Base-by-base conservation (phyloP, 2,113 vertebrate genomes). In the Probosciger aterrimus region DNA sequence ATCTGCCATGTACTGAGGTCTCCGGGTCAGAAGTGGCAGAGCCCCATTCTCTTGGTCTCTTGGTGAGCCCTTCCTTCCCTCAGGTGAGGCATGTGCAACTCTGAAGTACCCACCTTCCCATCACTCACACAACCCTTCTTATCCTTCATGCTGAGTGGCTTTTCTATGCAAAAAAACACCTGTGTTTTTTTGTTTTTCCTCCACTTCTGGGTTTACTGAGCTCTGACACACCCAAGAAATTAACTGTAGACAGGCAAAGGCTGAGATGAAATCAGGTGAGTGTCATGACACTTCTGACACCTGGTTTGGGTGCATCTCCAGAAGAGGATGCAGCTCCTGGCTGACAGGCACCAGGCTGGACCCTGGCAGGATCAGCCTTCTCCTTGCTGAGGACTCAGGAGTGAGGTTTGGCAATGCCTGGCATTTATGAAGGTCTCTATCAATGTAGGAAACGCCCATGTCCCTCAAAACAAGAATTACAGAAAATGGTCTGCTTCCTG, bases 31-130 rank as follows among this genome's bases (percentile, higher is more conserved):
- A 62, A 83, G 7, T 20, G 35, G 7, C 13, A 76, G 27, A 75
- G 5, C 8, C 13, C 13, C 6, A 28, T 2, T 11, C 15, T 35
- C 4, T 16, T 1, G 0, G 3, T 41, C 12, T 41, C 39, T 41
- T 41, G 55, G 19, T 8, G 4, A 83, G 7, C 3, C 19, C 11
- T 89, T 75, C 13, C 20, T 39, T 83, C 43, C 25, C 7, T 22
- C 44, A 44, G 5, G 7, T 39, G 43, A 43, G 19, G 33, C 4
- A 3, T 4, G 6, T 68, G 25, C 16, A 44, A 47, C 3, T 6
- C 13, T 6, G 43, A 7, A 16, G 20, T 46, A 69, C 24, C 28
- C 5, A 27, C 8, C 28, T 47, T 16, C 14, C 30, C 35, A 37
- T 64, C 49, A n/a, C 7, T 86, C 37, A 31, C 7, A 31, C 33